Conservation (phyloP, 2,797 vertebrate species). For the Cirrhinus mrigala region DNA sequence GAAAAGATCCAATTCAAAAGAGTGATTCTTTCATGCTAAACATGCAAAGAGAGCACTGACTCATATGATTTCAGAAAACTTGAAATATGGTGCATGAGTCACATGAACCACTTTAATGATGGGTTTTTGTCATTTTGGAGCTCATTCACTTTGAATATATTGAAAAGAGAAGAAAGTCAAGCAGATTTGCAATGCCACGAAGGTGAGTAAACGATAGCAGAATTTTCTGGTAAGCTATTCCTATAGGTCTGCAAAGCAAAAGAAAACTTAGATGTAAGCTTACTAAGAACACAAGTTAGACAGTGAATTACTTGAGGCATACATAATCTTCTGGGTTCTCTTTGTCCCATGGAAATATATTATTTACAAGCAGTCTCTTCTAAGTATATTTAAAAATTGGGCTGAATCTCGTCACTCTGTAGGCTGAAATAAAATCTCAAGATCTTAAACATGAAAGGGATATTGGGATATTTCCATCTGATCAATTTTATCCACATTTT, state of each 20-base stretch:
- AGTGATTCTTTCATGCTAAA: not conserved
- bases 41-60: not conserved
- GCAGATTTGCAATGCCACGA: not conserved
- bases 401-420: not conserved
- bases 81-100: not conserved
- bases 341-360: conserved; percentile 1
- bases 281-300: not conserved
- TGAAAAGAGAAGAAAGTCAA: conserved; percentile 1
- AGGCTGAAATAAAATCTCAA: not conserved
- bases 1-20: not conserved
- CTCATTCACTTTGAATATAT: not conserved
- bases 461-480: conserved; percentile 53
- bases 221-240: not conserved
- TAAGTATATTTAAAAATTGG: not conserved
- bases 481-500: conserved; percentile 55
- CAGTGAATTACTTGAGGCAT: conserved; percentile 14
- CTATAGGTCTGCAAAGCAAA: conserved; percentile 3
- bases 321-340: not conserved
- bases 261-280: not conserved
- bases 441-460: not conserved
- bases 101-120: not conserved
- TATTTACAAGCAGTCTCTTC: conserved; percentile 4
- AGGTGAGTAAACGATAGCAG: not conserved
- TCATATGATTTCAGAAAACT: conserved; percentile 3
- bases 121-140: not conserved